Base-by-base conservation (phyloP, 35 echinoderm and acorn worm species). In the Diadema setosum region DNA sequence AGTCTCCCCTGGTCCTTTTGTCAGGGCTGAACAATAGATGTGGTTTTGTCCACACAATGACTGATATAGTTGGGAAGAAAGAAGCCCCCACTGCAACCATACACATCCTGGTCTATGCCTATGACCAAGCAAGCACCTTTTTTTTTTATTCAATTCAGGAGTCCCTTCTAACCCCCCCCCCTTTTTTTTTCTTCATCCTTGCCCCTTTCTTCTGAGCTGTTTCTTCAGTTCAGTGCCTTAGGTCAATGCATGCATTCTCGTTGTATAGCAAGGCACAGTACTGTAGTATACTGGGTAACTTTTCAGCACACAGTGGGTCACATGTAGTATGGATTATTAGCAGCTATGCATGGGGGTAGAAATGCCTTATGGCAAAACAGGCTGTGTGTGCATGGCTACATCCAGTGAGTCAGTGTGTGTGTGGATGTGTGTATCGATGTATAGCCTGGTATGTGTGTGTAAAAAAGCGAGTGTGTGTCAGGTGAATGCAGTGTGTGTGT, bases 1-100 rank as follows among this genome's bases (percentile, higher is more conserved):
- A 67, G 63, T 67, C n/a, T n/a, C 63, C 63, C 63, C 63, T 32
- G 20, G 26, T 26, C 37, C 63, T 29, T 67, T 67, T 67, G 37
- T 67, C 63, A 33, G 63, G 37, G 63, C 8, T 26, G 37, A 67
- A 26, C 30, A 67, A 67, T 33, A 34, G 37, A 33, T 67, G 63
- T 67, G 63, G 63, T 67, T 60, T 67, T 67, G 63, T 67, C 63
- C 30, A 67, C 27, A 67, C n/a, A n/a, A n/a, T n/a, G n/a, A n/a
- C n/a, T n/a, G n/a, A n/a, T n/a, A n/a, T n/a, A n/a, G n/a, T n/a
- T n/a, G n/a, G n/a, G n/a, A n/a, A n/a, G n/a, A n/a, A n/a, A n/a
- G n/a, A n/a, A n/a, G n/a, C n/a, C n/a, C n/a, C n/a, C n/a, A n/a
- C n/a, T n/a, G n/a, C n/a, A n/a, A n/a, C n/a, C n/a, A n/a, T n/a